A percentile compares a stretch with the other conserved stretches of the same genome.
These are phyloP conservation scores for Acropternis orthonyx DNA, from an alignment of 2,797 vertebrate species.

Conservation along the genomic window DNA sequence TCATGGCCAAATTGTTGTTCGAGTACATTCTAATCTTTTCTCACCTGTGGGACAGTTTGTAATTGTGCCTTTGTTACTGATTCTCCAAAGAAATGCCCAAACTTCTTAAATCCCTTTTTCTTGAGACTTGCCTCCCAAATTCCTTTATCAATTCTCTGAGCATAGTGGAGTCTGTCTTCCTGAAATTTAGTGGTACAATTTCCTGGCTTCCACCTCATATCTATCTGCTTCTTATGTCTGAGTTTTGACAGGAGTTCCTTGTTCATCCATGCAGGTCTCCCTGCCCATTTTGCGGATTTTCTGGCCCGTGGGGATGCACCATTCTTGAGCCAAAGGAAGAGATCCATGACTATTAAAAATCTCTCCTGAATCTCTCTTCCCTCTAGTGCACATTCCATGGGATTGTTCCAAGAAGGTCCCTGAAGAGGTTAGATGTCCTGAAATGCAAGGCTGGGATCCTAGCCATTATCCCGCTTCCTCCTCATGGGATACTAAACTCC, in stretches of 20 bases:
- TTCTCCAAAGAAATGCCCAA: not conserved
- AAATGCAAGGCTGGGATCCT: too few relatives aligned
- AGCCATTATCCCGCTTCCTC: not conserved
- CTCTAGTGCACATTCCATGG: too few relatives aligned
- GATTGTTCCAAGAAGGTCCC: too few relatives aligned
- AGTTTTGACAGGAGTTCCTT: too few relatives aligned
- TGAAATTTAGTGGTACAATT: not conserved
- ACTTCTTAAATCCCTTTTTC: not conserved
- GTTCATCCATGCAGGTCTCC: too few relatives aligned
- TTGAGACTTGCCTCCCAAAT: not conserved
- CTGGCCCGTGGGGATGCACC: too few relatives aligned
- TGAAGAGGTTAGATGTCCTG: too few relatives aligned
- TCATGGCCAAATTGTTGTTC: not conserved
- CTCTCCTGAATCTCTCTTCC: too few relatives aligned
- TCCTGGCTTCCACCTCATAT: not conserved
- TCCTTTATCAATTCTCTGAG: not conserved
- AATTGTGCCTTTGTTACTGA: not conserved
- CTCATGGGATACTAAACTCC: not conserved
- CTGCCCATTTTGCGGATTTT: too few relatives aligned
- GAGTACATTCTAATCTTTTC: not conserved
- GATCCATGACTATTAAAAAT: too few relatives aligned
- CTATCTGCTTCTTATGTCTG: too few relatives aligned
- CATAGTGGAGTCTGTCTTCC: not conserved
- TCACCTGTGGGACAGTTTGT: not conserved
- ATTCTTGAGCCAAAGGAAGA: too few relatives aligned